phyloP scores from a whole-genome alignment of 2,113 vertebrate species.

The Ptilonorhynchus violaceus region DNA sequence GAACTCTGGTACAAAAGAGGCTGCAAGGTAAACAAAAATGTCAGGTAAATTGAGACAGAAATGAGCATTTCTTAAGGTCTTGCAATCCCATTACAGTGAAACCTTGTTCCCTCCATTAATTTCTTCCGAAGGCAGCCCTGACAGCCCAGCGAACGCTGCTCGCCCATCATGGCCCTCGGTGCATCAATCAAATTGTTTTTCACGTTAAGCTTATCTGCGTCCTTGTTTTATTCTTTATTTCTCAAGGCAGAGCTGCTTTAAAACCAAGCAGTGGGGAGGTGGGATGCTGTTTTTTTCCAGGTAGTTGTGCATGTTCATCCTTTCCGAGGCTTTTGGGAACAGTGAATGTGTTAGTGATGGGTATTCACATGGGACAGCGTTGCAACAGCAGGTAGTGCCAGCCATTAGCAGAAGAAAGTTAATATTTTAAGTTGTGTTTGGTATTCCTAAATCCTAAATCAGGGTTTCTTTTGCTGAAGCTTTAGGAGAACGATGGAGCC shows the following conservation, averaged over 20 bases:
- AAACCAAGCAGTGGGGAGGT: rapidly evolving
- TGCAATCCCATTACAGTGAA: background rate
- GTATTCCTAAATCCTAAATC: background rate
- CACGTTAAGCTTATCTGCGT: background rate
- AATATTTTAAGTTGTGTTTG: background rate
- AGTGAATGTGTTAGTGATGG: background rate
- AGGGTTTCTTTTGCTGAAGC: background rate
- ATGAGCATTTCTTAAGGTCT: background rate
- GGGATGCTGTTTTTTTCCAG: background rate
- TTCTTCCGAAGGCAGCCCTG: background rate
- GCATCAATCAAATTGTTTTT: constrained; percentile 28
- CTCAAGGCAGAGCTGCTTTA: background rate
- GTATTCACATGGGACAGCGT: background rate
- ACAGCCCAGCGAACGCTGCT: background rate
- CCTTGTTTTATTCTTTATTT: background rate
- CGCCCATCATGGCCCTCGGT: background rate
- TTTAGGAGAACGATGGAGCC: background rate
- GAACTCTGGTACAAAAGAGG: background rate
- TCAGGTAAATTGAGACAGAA: background rate
- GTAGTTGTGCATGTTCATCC: background rate
- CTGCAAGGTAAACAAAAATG: background rate
- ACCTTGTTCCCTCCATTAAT: background rate
- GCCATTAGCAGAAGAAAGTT: background rate
- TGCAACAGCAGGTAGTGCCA: background rate
- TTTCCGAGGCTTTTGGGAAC: background rate